These are phyloP conservation scores for Drosophila albomicans DNA, from an alignment of 1,140 invertebrate species.

Conservation along the genomic window DNA sequence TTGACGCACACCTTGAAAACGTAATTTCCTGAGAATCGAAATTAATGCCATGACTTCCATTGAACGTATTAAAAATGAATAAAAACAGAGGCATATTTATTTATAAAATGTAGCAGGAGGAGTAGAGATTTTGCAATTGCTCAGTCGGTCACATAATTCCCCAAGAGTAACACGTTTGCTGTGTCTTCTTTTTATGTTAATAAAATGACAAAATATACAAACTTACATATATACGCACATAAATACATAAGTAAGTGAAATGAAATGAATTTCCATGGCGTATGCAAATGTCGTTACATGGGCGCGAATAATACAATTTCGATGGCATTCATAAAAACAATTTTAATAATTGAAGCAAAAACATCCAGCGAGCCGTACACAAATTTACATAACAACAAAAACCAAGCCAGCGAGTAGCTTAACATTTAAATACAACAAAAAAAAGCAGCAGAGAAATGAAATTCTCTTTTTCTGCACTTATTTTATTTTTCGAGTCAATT, in stretches of 20 bases:
- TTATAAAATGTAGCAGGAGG: neutral
- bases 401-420: slow-evolving; percentile 45
- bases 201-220: slow-evolving; percentile 9
- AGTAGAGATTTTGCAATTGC: slow-evolving; percentile 1
- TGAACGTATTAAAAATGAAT: slow-evolving; percentile 19
- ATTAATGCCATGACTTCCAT: slow-evolving; percentile 68
- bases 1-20: slow-evolving; percentile 50
- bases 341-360: slow-evolving; percentile 75
- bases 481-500: neutral
- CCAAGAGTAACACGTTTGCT: slow-evolving; percentile 2
- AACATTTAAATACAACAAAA: slow-evolving; percentile 49
- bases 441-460: neutral
- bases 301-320: slow-evolving; percentile 81
- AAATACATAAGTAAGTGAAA: slow-evolving; percentile 30
- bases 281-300: slow-evolving; percentile 74
- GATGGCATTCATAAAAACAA: slow-evolving; percentile 77
- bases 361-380: slow-evolving; percentile 52
- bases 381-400: slow-evolving; percentile 64
- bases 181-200: slow-evolving; percentile 8
- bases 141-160: slow-evolving; percentile 26
- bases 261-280: slow-evolving; percentile 31
- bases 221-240: neutral
- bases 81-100: neutral
- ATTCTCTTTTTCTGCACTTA: slow-evolving; percentile 2
- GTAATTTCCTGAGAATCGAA: slow-evolving; percentile 67